phyloP scores from a whole-genome alignment of 2,113 vertebrate species.

The Epinephelus moara region DNA sequence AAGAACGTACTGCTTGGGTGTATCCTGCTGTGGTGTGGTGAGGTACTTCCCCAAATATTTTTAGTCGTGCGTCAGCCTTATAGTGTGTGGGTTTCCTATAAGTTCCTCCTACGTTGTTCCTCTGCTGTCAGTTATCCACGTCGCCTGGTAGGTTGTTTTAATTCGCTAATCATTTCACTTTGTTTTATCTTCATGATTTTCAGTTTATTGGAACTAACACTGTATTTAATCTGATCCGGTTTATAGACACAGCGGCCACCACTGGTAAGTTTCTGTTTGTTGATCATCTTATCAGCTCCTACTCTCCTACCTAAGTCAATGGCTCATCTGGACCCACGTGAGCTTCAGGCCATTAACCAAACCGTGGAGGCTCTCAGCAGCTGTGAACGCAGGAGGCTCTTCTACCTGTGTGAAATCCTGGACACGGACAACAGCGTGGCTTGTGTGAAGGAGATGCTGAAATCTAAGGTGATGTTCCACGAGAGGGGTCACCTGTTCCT shows the following conservation, averaged over 20 bases:
- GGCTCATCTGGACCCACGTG: slow-evolving; percentile 23
- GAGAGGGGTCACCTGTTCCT: slow-evolving; percentile 60
- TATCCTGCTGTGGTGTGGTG: too few species aligned
- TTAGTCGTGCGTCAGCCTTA: slow-evolving; percentile 16
- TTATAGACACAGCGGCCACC: neutral
- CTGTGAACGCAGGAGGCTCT: slow-evolving; percentile 64
- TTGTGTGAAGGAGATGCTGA: slow-evolving; percentile 56
- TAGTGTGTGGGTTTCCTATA: accelerated
- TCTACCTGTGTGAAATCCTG: slow-evolving; percentile 73
- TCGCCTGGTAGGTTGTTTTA: neutral
- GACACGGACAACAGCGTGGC: slow-evolving; percentile 34
- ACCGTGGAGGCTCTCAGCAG: slow-evolving; percentile 69
- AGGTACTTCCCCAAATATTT: neutral
- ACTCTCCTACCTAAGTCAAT: slow-evolving; percentile 1
- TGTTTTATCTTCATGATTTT: neutral
- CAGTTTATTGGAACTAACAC: neutral
- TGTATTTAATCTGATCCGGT: neutral
- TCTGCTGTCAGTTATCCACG: neutral
- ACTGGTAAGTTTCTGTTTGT: neutral
- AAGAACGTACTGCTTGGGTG: accelerated
- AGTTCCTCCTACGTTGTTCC: neutral
- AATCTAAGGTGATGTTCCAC: neutral
- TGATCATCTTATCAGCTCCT: neutral
- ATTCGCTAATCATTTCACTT: neutral
- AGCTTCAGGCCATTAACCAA: slow-evolving; percentile 50